phyloP scores from a whole-genome alignment of 2,888 invertebrate species.

The Diloba caeruleocephala region DNA sequence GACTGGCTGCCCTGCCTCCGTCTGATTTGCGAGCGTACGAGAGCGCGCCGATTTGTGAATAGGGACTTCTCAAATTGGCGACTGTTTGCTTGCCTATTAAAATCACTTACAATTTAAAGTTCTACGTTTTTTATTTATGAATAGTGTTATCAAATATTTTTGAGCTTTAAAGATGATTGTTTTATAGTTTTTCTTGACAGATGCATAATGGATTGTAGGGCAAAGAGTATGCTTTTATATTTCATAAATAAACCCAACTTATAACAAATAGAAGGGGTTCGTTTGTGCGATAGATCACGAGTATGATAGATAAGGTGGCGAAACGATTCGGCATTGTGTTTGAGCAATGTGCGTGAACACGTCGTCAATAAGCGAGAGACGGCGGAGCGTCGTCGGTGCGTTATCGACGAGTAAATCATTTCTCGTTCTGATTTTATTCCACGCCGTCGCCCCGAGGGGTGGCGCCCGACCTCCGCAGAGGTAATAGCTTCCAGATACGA shows the following conservation, averaged over 20 bases:
- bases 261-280: constrained; percentile 15
- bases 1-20: constrained; percentile 74
- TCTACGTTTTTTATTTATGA: constrained; percentile 62
- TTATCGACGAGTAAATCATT: constrained; percentile 81
- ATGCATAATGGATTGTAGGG: constrained; percentile 2
- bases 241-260: constrained; percentile 5
- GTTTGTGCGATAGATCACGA: constrained; percentile 52
- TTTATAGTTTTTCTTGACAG: neutral
- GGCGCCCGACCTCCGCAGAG: constrained; percentile 63
- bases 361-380: constrained; percentile 68
- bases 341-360: constrained; percentile 73
- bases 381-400: constrained; percentile 65
- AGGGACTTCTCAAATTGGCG: constrained; percentile 85
- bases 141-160: constrained; percentile 60
- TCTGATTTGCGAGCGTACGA: constrained; percentile 86
- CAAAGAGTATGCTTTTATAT: neutral
- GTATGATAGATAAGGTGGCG: constrained; percentile 61
- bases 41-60: constrained; percentile 87
- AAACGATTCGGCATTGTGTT: constrained; percentile 69
- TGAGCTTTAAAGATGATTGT: constrained; percentile 3
- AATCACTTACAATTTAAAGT: constrained; percentile 82
- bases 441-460: constrained; percentile 69
- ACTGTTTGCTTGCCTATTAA: constrained; percentile 86
- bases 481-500: constrained; percentile 81
- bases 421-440: constrained; percentile 84